Percentiles rank a stretch among this genome's conserved stretches.
These are phyloP conservation scores for Chymomyza fuscimana DNA, from an alignment of 2,888 invertebrate species.

Conservation along the genomic window DNA sequence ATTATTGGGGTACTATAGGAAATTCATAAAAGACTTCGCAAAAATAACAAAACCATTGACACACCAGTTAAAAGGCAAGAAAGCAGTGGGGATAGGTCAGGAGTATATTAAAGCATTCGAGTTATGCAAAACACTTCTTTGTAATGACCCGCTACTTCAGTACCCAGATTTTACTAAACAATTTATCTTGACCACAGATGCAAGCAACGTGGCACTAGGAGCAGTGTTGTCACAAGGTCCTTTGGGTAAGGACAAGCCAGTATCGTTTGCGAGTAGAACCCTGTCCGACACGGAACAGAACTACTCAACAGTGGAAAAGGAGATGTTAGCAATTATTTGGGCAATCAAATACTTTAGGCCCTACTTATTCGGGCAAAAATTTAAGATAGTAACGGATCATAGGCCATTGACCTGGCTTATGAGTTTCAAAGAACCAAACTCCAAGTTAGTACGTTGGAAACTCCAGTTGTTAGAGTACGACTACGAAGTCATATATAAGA, in stretches of 20 bases:
- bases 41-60: slow-evolving; percentile 26
- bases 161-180: too few relatives aligned
- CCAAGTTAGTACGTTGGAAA: too few relatives aligned
- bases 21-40: slow-evolving; percentile 14
- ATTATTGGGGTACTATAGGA: background rate
- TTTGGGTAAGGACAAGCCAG: slow-evolving; percentile 11
- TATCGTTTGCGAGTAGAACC: slow-evolving; percentile 32
- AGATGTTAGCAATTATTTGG: slow-evolving; percentile 34
- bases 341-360: slow-evolving; percentile 35
- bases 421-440: too few relatives aligned
- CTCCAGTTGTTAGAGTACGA: too few relatives aligned
- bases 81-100: background rate
- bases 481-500: too few relatives aligned
- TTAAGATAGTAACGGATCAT: slow-evolving; percentile 77
- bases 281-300: slow-evolving; percentile 27
- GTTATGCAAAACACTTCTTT: slow-evolving; percentile 31
- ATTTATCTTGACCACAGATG: too few relatives aligned
- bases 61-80: background rate
- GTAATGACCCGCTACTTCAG: slow-evolving; percentile 14
- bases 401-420: slow-evolving; percentile 54
- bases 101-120: slow-evolving; percentile 25
- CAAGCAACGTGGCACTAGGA: slow-evolving; percentile 19
- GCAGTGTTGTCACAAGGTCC: slow-evolving; percentile 28
- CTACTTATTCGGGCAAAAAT: slow-evolving; percentile 61
- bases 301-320: slow-evolving; percentile 34